Conservation (phyloP, 1,140 invertebrate genomes). For the Drosophila novamexicana region DNA sequence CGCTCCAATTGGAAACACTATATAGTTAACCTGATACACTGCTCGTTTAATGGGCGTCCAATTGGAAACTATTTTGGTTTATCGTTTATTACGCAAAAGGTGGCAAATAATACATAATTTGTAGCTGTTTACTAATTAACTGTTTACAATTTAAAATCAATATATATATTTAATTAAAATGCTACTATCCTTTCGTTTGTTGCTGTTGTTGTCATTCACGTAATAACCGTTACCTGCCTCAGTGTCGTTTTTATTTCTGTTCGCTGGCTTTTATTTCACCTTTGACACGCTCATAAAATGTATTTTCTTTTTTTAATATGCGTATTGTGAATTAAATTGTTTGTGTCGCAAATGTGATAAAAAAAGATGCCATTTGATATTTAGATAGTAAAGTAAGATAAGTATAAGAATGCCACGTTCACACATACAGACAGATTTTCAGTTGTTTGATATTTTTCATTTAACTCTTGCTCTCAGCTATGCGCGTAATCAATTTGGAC, state of each 20-base stretch:
- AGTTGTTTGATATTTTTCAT: conserved; percentile 36
- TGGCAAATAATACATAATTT: conserved; percentile 69
- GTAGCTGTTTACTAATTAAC: conserved; percentile 32
- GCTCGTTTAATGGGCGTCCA: not conserved
- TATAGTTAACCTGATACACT: not conserved
- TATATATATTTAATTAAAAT: conserved; percentile 34
- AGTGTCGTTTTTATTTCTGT: not conserved
- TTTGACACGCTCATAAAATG: conserved; percentile 34
- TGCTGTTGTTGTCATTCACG: conserved; percentile 20
- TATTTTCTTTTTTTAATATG: conserved; percentile 37
- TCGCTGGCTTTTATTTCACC: conserved; percentile 22
- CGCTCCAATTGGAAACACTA: not conserved
- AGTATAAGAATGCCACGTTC: conserved; percentile 33
- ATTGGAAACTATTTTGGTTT: conserved; percentile 32
- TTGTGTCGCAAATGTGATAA: conserved; percentile 13
- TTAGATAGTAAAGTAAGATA: conserved; percentile 11
- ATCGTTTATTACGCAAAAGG: conserved; percentile 62
- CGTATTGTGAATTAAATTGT: conserved; percentile 17
- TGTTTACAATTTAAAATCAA: conserved; percentile 53
- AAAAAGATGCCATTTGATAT: conserved; percentile 21
- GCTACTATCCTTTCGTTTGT: conserved; percentile 11
- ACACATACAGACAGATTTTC: conserved; percentile 31
- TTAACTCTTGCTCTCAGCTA: not conserved
- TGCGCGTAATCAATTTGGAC: conserved; percentile 34
- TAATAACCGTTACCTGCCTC: conserved; percentile 9